These are phyloP conservation scores for Sinocyclocheilus anshuiensis DNA, from an alignment of 2,113 vertebrate species.

Conservation along the genomic window DNA sequence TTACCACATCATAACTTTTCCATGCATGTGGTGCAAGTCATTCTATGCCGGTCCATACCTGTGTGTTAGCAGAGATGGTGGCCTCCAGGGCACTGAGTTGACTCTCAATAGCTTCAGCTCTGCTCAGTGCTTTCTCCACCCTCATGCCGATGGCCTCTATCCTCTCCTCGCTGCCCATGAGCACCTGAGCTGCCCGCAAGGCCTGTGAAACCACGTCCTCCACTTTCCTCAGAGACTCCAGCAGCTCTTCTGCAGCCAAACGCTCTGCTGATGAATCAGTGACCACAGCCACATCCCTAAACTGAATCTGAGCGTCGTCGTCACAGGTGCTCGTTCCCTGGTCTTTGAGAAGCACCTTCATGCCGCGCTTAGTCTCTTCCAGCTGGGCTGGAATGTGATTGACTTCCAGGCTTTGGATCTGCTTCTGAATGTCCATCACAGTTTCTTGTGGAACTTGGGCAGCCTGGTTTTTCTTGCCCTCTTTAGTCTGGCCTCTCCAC, in stretches of 20 bases:
- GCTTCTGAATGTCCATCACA: conserved; percentile 66
- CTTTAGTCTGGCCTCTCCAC: conserved; percentile 66
- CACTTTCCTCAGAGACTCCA: conserved; percentile 66
- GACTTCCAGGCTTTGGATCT: conserved; percentile 63
- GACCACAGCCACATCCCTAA: conserved; percentile 63
- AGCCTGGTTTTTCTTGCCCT: conserved; percentile 51
- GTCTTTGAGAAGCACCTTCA: conserved; percentile 44
- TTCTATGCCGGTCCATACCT: conserved; percentile 5
- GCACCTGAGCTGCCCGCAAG: conserved; percentile 61
- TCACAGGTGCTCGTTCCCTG: conserved; percentile 58
- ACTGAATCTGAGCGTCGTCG: conserved; percentile 34
- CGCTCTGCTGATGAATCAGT: conserved; percentile 55
- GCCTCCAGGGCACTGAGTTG: conserved; percentile 63
- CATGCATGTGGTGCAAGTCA: background rate
- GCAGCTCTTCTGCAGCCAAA: conserved; percentile 55
- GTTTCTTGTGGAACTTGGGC: conserved; percentile 57
- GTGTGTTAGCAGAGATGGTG: conserved; percentile 41
- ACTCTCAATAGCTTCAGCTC: conserved; percentile 54
- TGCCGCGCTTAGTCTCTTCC: conserved; percentile 38
- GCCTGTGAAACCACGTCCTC: conserved; percentile 65
- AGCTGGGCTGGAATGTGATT: conserved; percentile 61
- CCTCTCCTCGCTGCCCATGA: conserved; percentile 66
- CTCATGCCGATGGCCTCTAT: conserved; percentile 68
- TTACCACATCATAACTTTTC: too few species aligned
- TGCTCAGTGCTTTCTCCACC: conserved; percentile 67